Conservation (phyloP, 2,113 vertebrate species). For the Polyodon spathula region DNA sequence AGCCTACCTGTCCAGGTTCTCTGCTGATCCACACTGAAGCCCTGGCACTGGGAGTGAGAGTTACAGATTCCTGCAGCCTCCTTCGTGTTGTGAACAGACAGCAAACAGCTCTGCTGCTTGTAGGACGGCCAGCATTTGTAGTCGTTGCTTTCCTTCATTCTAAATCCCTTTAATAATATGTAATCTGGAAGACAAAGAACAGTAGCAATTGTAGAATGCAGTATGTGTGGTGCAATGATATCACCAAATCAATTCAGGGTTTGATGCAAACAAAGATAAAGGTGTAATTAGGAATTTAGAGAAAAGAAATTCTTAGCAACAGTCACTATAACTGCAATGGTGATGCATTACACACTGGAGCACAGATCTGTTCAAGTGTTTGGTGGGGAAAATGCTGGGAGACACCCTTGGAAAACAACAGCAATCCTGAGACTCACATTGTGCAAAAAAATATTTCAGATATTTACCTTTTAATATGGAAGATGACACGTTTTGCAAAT, state of each 20-base stretch:
- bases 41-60: slow-evolving; percentile 61
- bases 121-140: slow-evolving; percentile 85
- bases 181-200: slow-evolving; percentile 55
- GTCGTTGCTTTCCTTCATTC: slow-evolving; percentile 46
- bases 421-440: neutral
- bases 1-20: slow-evolving; percentile 80
- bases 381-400: slow-evolving; percentile 16
- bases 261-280: no score
- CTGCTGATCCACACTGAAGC: slow-evolving; percentile 60
- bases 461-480: slow-evolving; percentile 60
- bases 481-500: slow-evolving; percentile 60
- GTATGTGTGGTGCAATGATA: no score
- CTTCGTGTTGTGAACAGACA: slow-evolving; percentile 60
- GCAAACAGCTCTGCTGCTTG: slow-evolving; percentile 68
- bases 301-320: slow-evolving; percentile 37
- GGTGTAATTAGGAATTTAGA: slow-evolving; percentile 24
- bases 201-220: no score
- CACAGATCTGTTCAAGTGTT: slow-evolving; percentile 29
- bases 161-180: slow-evolving; percentile 54
- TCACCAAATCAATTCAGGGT: no score
- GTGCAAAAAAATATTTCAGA: neutral
- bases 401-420: slow-evolving; percentile 4
- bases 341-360: slow-evolving; percentile 38
- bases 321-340: slow-evolving; percentile 33
- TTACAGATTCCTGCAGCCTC: slow-evolving; percentile 70